Evolutionary conservation across 2,888 invertebrate genomes (phyloP).

Genomic region (Lasiommata megera): DNA sequence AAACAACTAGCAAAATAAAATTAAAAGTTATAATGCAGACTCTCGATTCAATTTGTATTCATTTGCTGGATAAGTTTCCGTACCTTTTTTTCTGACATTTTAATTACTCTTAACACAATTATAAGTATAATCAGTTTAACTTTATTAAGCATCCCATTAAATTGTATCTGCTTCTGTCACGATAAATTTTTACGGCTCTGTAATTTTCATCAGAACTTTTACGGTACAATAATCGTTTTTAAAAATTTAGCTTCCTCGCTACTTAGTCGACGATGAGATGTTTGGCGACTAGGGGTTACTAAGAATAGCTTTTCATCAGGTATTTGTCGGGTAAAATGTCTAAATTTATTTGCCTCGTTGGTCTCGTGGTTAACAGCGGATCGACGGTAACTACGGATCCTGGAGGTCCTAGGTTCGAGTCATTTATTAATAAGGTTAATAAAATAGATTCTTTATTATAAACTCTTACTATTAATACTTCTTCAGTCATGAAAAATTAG

Average conservation of each 20-base stretch:
- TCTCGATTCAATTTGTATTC: neutral
- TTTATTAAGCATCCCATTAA: conserved; percentile 16
- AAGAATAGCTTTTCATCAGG: too few relatives aligned
- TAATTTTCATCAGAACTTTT: conserved; percentile 2
- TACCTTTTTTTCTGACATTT: conserved; percentile 29
- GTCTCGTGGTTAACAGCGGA: too few relatives aligned
- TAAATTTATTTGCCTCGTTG: too few relatives aligned
- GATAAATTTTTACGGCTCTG: conserved; percentile 19
- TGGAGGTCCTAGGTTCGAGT: too few relatives aligned
- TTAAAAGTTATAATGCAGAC: neutral
- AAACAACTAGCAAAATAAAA: too few relatives aligned
- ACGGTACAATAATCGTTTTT: neutral
- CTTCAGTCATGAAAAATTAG: too few relatives aligned
- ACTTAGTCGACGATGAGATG: neutral
- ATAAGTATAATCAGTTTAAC: conserved; percentile 26
- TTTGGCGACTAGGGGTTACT: too few relatives aligned
- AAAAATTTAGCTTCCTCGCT: neutral
- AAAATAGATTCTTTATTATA: too few relatives aligned
- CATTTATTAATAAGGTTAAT: too few relatives aligned
- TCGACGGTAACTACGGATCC: too few relatives aligned
- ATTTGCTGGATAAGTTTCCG: neutral
- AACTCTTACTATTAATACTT: too few relatives aligned
- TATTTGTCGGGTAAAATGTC: too few relatives aligned
- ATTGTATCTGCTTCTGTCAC: conserved; percentile 27
- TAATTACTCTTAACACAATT: conserved; percentile 14